phyloP scores from a whole-genome alignment of 1,140 invertebrate genomes.

The Lepidostoma basale region DNA sequence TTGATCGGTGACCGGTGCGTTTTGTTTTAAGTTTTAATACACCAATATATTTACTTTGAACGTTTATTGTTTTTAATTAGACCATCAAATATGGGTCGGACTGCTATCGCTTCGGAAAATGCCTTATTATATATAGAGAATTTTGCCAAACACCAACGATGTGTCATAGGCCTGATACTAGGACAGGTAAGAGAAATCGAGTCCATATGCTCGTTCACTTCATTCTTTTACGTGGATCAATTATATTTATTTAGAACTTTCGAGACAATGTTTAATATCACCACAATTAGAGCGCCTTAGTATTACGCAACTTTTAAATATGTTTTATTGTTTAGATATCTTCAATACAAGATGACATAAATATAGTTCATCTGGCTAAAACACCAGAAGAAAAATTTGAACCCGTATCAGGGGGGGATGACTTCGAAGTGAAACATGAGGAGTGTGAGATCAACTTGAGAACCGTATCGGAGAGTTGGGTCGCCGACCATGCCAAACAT shows the following conservation, averaged over 20 bases:
- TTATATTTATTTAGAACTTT: no score
- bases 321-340: constrained; percentile 55
- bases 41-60: neutral
- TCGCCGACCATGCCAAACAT: constrained; percentile 74
- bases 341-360: constrained; percentile 66
- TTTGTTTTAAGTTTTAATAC: constrained; percentile 26
- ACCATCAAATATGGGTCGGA: constrained; percentile 54
- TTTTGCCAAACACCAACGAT: constrained; percentile 60
- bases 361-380: constrained; percentile 70
- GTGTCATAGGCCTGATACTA: constrained; percentile 69
- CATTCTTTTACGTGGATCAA: constrained; percentile 36
- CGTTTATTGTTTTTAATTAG: constrained; percentile 10
- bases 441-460: constrained; percentile 22
- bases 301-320: neutral
- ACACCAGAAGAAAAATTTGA: constrained; percentile 66
- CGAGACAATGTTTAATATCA: no score
- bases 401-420: constrained; percentile 5
- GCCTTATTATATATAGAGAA: constrained; percentile 58
- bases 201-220: constrained; percentile 35
- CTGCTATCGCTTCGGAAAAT: constrained; percentile 56
- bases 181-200: constrained; percentile 63
- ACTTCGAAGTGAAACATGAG: constrained; percentile 19
- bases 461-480: constrained; percentile 65
- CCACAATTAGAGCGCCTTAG: no score
- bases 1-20: neutral